Conservation (phyloP, 2,888 invertebrate species). For the Drosophila barbarae region DNA sequence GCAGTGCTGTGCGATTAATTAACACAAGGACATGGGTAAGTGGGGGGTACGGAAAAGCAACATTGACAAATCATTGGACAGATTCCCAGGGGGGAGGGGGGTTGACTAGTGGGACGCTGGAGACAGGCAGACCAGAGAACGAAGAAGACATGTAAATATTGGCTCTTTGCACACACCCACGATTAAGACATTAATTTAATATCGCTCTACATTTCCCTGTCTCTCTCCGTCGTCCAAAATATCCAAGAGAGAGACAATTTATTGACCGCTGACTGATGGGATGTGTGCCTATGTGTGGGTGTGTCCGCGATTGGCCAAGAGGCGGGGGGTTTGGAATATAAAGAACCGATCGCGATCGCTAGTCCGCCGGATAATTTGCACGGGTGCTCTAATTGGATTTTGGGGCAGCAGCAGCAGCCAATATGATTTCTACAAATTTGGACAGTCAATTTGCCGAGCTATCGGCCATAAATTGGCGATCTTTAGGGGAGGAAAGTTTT, state of each 20-base stretch:
- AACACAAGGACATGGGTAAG: conserved; percentile 56
- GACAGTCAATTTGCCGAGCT: conserved; percentile 20
- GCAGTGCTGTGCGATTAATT: conserved; percentile 44
- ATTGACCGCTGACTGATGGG: conserved; percentile 46
- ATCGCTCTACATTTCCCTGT: conserved; percentile 29
- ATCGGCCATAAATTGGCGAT: conserved; percentile 22
- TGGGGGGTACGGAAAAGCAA: conserved; percentile 16
- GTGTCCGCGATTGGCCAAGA: conserved; percentile 3
- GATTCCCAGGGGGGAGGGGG: not conserved
- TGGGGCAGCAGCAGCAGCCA: conserved; percentile 18
- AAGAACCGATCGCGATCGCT: conserved; percentile 55
- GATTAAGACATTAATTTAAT: conserved; percentile 60
- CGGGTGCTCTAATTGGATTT: conserved; percentile 65
- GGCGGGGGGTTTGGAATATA: conserved; percentile 21
- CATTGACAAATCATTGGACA: conserved; percentile 30
- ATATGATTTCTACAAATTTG: conserved; percentile 38
- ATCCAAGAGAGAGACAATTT: conserved; percentile 50
- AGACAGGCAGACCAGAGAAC: not conserved
- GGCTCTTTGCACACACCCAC: conserved; percentile 26
- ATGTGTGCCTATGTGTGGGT: conserved; percentile 12
- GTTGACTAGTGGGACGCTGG: not conserved
- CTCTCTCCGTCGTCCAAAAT: conserved; percentile 15
- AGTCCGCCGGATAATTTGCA: conserved; percentile 58
- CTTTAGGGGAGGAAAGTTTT: conserved; percentile 26
- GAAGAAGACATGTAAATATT: conserved; percentile 29